Base-by-base conservation (phyloP, 2,888 invertebrate genomes). In the Eretmocerus hayati region DNA sequence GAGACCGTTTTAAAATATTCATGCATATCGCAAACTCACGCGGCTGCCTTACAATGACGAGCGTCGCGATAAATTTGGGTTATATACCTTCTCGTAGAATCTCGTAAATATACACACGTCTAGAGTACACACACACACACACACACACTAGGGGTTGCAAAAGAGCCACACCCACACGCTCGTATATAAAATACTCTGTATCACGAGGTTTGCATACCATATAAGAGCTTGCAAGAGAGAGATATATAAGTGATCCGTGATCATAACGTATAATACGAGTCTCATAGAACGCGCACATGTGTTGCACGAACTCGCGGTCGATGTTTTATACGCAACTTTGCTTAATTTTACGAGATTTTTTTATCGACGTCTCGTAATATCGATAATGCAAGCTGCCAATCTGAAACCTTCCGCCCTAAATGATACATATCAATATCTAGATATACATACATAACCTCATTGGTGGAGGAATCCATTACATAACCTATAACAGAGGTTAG, bases 281-380 rank as follows among this genome's bases (percentile, higher is more conserved):
- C 18, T 32, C 39, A 31, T 38, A 22, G 30, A 45, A 15, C 21
- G 31, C 11, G 36, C 13, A 35, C n/a, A n/a, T n/a, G 16, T 13
- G 35, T 6, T 4, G 31, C 23, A 16, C 15, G 16, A 2, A 11
- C n/a, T 23, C 9, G 30, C 11, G n/a, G 4, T 33, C 11, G 8
- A 13, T 31, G 13, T 30, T 13, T 15, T 26, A 26, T 26, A 6
- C 26, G 8, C 42, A 50, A 43, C 58, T 59, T 66, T 69, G 66
- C 62, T 66, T 69, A 69, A 70, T 70, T 69, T 70, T 69, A 70
- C 69, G 69, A 66, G 66, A 67, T 53, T 69, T 67, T 67, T 70
- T 70, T 69, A 70, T 70, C 68, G 69, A 62, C 65, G 65, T 62
- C 64, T 67, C 67, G 69, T 69, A 69, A 70, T 69, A 69, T 70